Base-by-base conservation (phyloP, 2,797 vertebrate species). In the Eupleurogrammus muticus region DNA sequence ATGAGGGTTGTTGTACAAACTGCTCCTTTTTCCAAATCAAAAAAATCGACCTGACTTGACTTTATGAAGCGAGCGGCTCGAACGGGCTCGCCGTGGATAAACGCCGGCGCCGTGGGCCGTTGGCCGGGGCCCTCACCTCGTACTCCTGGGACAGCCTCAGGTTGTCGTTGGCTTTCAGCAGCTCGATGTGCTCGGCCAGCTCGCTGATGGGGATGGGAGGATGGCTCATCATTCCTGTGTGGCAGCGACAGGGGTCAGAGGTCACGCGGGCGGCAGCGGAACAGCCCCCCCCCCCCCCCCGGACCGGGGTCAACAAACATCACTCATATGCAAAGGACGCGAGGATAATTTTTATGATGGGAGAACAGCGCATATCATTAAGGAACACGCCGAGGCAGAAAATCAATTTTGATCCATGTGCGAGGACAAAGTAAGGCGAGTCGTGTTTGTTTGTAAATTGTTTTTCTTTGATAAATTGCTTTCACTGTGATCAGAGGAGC, bases 121-220 rank as follows among this genome's bases (percentile, higher is more conserved):
- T n/a, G n/a, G n/a, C n/a, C n/a, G n/a, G n/a, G n/a, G n/a, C n/a
- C n/a, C 92, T 84, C 93, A 99, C 98, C 97, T 99, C 98, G 3
- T 99, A 99, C 85, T 99, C 98, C 92, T 99, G 98, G n/a, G 98
- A 99, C 58, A 99, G 95, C 82, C 97, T 95, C 87, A 99, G 95
- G 94, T 98, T 99, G 94, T 99, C 98, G 19, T 99, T 99, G 63
- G 98, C 98, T 89, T 99, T 99, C 89, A 99, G 95, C 70, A 96
- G 94, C 82, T 99, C 98, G 0, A 96, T 98, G 94, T 99, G 98
- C 87, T 99, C 98, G 0, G 96, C 96, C 91, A 99, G 95, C 85
- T 99, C 98, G 0, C 93, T 91, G 87, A 98, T 95, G 9, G 97
- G 95, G 89, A 99, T 97, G 34, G 97, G 97, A 0, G 98, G 98